Percentiles rank a stretch among this genome's conserved stretches.
Evolutionary conservation across 2,797 vertebrate genomes (phyloP).

Genomic region (Hybognathus amarus): DNA sequence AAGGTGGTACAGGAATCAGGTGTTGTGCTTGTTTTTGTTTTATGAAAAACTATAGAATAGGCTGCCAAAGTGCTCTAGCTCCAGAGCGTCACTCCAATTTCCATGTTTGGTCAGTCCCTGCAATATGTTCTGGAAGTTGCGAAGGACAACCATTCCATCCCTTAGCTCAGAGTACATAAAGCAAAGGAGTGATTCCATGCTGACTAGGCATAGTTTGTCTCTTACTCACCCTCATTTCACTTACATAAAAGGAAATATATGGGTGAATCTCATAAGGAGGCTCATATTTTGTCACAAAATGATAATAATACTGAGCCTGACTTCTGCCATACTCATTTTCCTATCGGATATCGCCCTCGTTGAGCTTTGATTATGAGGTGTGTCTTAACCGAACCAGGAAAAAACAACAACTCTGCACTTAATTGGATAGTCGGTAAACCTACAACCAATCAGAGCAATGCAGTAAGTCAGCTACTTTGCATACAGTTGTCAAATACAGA

Average conservation of each 20-base stretch:
- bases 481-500: too few relatives aligned
- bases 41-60: conserved; percentile 49
- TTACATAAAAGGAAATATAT: not conserved
- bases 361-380: too few relatives aligned
- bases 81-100: conserved; percentile 40
- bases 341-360: too few relatives aligned
- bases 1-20: conserved; percentile 2
- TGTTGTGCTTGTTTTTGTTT: conserved; percentile 16
- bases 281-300: not conserved
- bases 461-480: too few relatives aligned
- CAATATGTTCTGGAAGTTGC: conserved; percentile 29
- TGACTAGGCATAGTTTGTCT: not conserved
- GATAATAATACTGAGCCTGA: too few relatives aligned
- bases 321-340: too few relatives aligned
- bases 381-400: too few relatives aligned
- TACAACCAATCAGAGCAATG: too few relatives aligned
- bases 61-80: conserved; percentile 13
- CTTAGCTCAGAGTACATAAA: not conserved
- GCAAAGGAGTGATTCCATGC: not conserved
- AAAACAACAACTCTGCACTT: too few relatives aligned
- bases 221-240: not conserved
- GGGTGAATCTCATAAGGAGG: not conserved
- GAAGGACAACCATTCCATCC: not conserved
- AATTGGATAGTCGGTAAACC: too few relatives aligned
- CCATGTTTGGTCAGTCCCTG: conserved; percentile 49